Evolutionary conservation across 2,888 invertebrate species (phyloP), one percentile per base, ranked within the genome.

Genomic region (Aphidoletes aphidimyza): DNA sequence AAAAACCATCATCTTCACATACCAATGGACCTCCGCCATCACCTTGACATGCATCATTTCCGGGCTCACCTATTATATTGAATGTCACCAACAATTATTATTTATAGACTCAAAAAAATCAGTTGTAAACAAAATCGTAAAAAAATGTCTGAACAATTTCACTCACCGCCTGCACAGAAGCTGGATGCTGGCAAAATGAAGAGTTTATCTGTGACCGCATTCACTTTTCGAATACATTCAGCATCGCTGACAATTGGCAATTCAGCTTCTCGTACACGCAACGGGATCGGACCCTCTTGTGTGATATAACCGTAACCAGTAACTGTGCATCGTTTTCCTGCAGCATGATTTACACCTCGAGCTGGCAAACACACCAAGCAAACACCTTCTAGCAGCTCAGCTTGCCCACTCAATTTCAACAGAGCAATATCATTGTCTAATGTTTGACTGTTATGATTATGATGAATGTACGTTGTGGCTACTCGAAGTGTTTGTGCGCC

Each of bases 301-400:
- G 97, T 97, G 96, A 97, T 97, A 88, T 97, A 97, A 9, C 97
- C 97, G 88, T 97, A 97, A 2, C 97, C 97, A 11, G 97, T 97
- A 87, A 97, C 97, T 0, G 96, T 97, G 88, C 97, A 97, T 47
- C 97, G 91, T 89, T 96, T 96, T 85, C 97, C 97, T 8, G 97
- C 96, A 0, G 96, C 94, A 88, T 96, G 97, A 88, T 93, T 95
- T 37, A 96, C 96, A 0, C 96, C 97, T 85, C 97, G 91, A 0
- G 97, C 97, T 0, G 97, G 97, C 85, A 97, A 90, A 87, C 97
- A 97, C 86, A 89, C 90, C 86, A 90, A 86, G 85, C 90, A 90
- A 85, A 95, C 93, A 84, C 97, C 97, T 89, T 96, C 96, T 86
- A 95, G 94, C 5, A 97, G 91, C 89, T 96, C 96, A 0, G 96